Conservation (phyloP, 2,888 invertebrate species). For the Cosmia pyralina region DNA sequence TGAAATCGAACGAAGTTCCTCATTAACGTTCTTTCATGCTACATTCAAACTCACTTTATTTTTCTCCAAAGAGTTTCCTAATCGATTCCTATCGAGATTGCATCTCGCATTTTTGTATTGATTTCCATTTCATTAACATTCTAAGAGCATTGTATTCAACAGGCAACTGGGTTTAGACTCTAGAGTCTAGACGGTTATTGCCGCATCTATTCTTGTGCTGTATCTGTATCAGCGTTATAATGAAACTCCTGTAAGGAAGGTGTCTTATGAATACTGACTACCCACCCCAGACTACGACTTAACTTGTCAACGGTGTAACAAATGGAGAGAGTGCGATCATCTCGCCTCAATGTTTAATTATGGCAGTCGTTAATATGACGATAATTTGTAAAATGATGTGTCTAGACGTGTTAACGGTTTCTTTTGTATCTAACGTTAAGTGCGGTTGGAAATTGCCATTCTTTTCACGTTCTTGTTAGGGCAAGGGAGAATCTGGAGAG, state of each 20-base stretch:
- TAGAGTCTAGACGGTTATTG: constrained; percentile 69
- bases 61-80: constrained; percentile 54
- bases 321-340: constrained; percentile 80
- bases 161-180: constrained; percentile 49
- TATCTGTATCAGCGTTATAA: constrained; percentile 68
- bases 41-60: constrained; percentile 50
- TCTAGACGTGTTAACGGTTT: constrained; percentile 59
- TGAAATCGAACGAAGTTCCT: constrained; percentile 49
- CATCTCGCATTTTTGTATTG: constrained; percentile 60
- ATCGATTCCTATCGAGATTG: constrained; percentile 59
- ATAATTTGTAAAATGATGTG: constrained; percentile 61
- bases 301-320: constrained; percentile 86
- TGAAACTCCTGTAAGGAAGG: constrained; percentile 76
- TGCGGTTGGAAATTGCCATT: constrained; percentile 32
- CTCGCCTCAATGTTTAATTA: constrained; percentile 80
- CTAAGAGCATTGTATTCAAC: constrained; percentile 62
- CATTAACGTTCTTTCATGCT: constrained; percentile 52
- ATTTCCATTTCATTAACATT: constrained; percentile 68
- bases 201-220: constrained; percentile 66
- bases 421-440: constrained; percentile 33
- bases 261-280: constrained; percentile 88
- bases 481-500: constrained; percentile 4
- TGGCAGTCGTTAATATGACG: constrained; percentile 61
- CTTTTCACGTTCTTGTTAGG: constrained; percentile 28
- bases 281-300: constrained; percentile 79